Evolutionary conservation across 2,113 vertebrate genomes (phyloP).

Genomic region (Setophaga petechia): DNA sequence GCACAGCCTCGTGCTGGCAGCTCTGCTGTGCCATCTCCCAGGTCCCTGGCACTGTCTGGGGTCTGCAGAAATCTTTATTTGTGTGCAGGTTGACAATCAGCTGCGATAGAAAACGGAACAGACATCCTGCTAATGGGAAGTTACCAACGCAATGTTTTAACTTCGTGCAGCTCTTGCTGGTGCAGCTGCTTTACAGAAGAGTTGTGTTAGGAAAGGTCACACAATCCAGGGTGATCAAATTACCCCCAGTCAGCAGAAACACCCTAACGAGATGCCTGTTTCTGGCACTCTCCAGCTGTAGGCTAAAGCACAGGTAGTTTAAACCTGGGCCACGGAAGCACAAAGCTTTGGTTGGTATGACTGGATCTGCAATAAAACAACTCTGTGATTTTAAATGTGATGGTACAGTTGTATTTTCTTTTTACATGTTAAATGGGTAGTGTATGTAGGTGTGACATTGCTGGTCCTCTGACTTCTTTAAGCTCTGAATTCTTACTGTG

Average conservation of each 20-base stretch:
- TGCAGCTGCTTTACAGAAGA: neutral
- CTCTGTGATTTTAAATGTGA: neutral
- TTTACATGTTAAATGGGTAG: neutral
- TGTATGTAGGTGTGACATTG: neutral
- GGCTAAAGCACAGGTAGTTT: neutral
- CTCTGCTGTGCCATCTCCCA: neutral
- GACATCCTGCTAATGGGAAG: neutral
- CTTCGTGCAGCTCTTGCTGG: neutral
- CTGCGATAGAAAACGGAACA: constrained; percentile 5
- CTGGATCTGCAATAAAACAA: neutral
- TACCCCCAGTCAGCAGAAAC: constrained; percentile 45
- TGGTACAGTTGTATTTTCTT: neutral
- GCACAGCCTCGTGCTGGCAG: fast-evolving
- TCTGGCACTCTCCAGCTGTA: neutral
- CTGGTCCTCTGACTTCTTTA: constrained; percentile 21
- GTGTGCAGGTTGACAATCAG: constrained; percentile 43
- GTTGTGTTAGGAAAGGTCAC: constrained; percentile 4
- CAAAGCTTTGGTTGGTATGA: constrained; percentile 32
- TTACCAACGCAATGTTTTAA: neutral
- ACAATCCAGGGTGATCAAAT: constrained; percentile 14
- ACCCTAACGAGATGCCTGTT: neutral
- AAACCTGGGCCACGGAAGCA: neutral
- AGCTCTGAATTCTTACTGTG: constrained; percentile 7
- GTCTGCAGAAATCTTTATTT: neutral
- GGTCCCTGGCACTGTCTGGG: fast-evolving